phyloP scores from a whole-genome alignment of 37 sponge, comb jelly and placozoan genomes.

The Ephydatia muelleri region DNA sequence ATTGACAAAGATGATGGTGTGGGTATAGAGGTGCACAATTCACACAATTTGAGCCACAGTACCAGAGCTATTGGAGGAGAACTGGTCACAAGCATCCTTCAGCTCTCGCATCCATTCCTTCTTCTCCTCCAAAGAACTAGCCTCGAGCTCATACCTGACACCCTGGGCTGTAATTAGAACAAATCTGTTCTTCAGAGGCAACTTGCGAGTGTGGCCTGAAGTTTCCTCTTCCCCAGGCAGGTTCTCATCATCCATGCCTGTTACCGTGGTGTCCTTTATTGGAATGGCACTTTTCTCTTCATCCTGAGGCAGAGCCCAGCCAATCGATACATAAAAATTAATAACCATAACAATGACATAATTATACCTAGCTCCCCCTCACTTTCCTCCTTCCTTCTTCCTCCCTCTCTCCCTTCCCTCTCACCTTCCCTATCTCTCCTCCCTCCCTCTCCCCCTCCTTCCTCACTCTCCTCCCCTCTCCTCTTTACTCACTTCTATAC shows the following conservation, averaged over 20 bases:
- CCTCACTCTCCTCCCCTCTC: background rate
- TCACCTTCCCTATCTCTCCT: background rate
- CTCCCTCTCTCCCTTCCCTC: background rate
- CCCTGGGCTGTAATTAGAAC: conserved; percentile 42
- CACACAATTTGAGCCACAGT: no score
- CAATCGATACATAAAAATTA: no score
- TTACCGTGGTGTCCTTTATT: conserved; percentile 3
- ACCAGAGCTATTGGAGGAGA: no score
- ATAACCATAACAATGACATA: conserved; percentile 10
- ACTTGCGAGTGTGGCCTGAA: background rate
- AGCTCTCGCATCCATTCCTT: conserved; percentile 35
- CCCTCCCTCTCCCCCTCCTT: background rate
- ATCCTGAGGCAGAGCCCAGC: no score
- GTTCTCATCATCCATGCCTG: background rate
- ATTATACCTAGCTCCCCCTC: background rate
- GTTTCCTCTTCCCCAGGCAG: background rate
- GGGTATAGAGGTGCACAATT: no score
- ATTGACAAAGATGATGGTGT: background rate
- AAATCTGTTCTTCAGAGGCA: conserved; percentile 4
- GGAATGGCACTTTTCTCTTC: background rate
- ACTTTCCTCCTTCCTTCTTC: background rate
- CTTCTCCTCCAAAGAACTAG: conserved; percentile 33
- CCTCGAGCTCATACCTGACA: conserved; percentile 21
- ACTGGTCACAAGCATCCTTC: background rate
- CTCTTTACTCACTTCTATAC: background rate